Conservation (phyloP, 2,888 invertebrate species). For the Trichopoda pennipes region DNA sequence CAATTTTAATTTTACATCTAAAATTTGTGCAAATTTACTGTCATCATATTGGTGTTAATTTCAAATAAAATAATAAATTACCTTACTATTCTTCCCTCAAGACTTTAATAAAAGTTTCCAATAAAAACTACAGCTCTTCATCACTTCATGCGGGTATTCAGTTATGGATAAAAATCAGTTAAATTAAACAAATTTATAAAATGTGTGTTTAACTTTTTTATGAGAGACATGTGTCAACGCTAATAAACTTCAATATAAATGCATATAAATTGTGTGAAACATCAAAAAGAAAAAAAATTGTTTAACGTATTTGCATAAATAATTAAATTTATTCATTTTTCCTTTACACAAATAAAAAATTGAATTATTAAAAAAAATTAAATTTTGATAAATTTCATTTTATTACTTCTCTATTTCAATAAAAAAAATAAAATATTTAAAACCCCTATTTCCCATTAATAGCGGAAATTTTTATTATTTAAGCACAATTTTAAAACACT, state of each 20-base stretch:
- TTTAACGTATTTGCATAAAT: constrained; percentile 56
- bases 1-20: no score
- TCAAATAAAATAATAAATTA: no score
- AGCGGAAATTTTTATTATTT: background rate
- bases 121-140: background rate
- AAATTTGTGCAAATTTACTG: no score
- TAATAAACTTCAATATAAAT: constrained; percentile 35
- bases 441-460: constrained; percentile 62
- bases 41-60: no score
- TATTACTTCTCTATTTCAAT: background rate
- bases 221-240: constrained; percentile 64
- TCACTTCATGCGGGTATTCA: constrained; percentile 50
- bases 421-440: constrained; percentile 44
- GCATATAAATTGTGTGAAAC: constrained; percentile 40
- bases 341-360: constrained; percentile 12
- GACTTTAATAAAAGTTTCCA: background rate
- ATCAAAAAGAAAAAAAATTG: background rate
- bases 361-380: constrained; percentile 22
- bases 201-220: constrained; percentile 25
- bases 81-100: background rate
- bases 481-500: constrained; percentile 17
- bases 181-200: constrained; percentile 13
- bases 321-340: constrained; percentile 50
- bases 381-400: constrained; percentile 20
- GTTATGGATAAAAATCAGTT: constrained; percentile 21